Conservation (phyloP, 2,888 invertebrate genomes). For the Drosophila tripunctata region DNA sequence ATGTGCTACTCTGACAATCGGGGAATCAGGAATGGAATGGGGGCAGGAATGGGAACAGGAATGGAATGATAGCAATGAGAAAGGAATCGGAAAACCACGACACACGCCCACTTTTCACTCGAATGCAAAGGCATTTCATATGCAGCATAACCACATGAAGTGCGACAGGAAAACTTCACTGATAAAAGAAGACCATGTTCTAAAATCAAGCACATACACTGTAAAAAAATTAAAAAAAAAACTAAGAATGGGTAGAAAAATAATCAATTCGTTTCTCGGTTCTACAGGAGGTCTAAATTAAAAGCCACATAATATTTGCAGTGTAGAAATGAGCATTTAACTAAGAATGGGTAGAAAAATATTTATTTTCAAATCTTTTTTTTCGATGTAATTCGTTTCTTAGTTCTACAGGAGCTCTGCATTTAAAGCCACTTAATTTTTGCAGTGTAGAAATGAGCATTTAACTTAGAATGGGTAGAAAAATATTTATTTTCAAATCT, state of each 20-base stretch:
- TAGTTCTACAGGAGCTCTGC: too few species aligned
- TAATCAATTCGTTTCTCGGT: too few species aligned
- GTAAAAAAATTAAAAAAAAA: background rate
- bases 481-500: too few species aligned
- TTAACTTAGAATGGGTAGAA: too few species aligned
- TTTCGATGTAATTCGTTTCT: too few species aligned
- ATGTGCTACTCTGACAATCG: constrained; percentile 24
- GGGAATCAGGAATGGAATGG: constrained; percentile 3
- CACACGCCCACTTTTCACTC: constrained; percentile 48
- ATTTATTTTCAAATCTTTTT: too few species aligned
- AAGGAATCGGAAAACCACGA: constrained; percentile 24
- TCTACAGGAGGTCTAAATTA: too few species aligned
- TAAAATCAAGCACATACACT: background rate
- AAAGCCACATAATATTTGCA: too few species aligned
- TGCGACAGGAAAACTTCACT: background rate
- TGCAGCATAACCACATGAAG: background rate
- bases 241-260: background rate
- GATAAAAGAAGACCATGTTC: too few species aligned
- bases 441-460: too few species aligned
- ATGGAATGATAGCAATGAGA: constrained; percentile 4
- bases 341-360: too few species aligned
- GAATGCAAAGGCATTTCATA: constrained; percentile 36
- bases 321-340: constrained; percentile 1
- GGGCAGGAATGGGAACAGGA: constrained; percentile 26
- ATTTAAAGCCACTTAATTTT: too few species aligned